A percentile compares a stretch with the other conserved stretches of the same genome.
phyloP scores from a whole-genome alignment of 2,797 vertebrate genomes.

The Myotis myotis region DNA sequence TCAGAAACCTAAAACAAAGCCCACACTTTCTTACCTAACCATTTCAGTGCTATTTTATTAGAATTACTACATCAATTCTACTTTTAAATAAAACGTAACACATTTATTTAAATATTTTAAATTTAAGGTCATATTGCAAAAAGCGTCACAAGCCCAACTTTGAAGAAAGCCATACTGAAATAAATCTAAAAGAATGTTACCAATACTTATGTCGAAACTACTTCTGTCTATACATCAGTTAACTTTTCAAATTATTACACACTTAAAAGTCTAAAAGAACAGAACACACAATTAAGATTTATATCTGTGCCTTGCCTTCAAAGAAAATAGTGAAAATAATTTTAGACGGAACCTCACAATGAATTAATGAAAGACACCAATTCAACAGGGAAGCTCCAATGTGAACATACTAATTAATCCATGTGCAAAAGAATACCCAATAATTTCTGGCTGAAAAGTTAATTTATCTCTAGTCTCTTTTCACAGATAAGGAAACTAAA shows the following conservation, averaged over 20 bases:
- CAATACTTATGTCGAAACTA: constrained; percentile 1
- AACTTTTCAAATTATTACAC: not conserved
- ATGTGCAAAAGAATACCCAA: not conserved
- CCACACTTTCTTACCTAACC: not conserved
- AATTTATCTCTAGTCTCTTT: not conserved
- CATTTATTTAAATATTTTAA: constrained; percentile 25
- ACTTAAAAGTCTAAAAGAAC: not conserved
- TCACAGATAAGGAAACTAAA: not conserved
- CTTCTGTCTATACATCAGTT: not conserved
- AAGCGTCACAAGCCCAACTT: not conserved
- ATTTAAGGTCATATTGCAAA: constrained; percentile 14
- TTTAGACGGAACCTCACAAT: not conserved
- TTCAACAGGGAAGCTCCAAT: not conserved
- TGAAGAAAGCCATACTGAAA: not conserved
- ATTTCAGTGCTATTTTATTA: constrained; percentile 20
- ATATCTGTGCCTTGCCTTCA: not conserved
- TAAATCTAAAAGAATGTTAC: constrained; percentile 16
- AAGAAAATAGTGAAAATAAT: constrained; percentile 28
- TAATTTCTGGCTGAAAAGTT: not conserved
- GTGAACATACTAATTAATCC: not conserved
- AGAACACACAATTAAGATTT: constrained; percentile 15
- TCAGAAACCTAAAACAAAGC: not conserved
- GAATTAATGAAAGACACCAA: not conserved
- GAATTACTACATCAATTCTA: not conserved
- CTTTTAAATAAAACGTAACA: not conserved